Conservation (phyloP, 2,888 invertebrate genomes). For the Ormyrus labotus region DNA sequence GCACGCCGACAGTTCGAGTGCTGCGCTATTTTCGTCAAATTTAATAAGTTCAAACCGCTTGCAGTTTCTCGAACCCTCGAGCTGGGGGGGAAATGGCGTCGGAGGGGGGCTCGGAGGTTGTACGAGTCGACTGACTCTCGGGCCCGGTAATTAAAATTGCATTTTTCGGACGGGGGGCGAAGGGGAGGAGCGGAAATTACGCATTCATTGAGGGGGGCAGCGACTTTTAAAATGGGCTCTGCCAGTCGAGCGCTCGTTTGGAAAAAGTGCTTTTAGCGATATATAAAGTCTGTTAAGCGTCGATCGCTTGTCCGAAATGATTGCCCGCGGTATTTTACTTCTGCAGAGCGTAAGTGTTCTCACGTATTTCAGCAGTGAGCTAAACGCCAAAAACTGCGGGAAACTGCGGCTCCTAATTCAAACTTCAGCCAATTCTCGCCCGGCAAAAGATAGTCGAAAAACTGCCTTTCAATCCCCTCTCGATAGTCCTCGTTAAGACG, state of each 20-base stretch:
- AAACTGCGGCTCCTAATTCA: no score
- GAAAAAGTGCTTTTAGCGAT: slow-evolving; percentile 4
- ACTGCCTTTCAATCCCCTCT: no score
- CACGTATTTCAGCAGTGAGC: no score
- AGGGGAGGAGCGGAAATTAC: slow-evolving; percentile 32
- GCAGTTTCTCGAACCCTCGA: not conserved
- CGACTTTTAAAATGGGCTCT: slow-evolving; percentile 16
- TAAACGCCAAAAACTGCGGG: no score
- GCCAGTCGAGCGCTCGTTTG: not conserved
- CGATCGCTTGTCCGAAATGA: no score
- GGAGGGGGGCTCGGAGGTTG: not conserved
- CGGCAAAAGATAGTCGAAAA: no score
- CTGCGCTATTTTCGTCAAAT: slow-evolving; percentile 41
- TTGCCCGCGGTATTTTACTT: no score
- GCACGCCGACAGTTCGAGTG: slow-evolving; percentile 3
- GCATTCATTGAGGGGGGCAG: slow-evolving; percentile 17
- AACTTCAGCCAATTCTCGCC: no score
- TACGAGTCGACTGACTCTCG: no score
- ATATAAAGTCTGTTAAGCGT: slow-evolving; percentile 13
- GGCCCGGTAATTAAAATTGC: slow-evolving; percentile 44
- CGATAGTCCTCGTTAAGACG: no score
- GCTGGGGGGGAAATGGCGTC: not conserved
- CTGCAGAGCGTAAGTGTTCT: no score
- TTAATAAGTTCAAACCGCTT: slow-evolving; percentile 36
- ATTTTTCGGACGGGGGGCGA: slow-evolving; percentile 3